These are phyloP conservation scores for Peromyscus melanophrys DNA, from an alignment of 2,797 vertebrate species.

Conservation along the genomic window DNA sequence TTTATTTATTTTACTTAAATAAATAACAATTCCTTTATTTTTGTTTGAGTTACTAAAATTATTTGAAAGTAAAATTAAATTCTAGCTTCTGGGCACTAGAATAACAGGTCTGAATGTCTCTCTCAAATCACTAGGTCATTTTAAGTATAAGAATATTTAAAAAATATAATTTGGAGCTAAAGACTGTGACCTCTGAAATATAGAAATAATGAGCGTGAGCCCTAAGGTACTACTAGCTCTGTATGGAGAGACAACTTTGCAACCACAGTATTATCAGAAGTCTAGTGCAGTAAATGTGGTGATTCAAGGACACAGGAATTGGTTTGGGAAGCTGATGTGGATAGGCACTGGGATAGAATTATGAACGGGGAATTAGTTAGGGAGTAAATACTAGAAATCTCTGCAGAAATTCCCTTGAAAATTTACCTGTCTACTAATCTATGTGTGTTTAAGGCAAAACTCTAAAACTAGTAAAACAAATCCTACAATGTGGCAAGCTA, in stretches of 20 bases:
- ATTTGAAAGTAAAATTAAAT: not conserved
- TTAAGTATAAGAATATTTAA: not conserved
- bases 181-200: not conserved
- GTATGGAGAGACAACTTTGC: not conserved
- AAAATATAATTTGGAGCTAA: not conserved
- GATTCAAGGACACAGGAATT: not conserved
- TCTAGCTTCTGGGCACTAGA: not conserved
- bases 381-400: not conserved
- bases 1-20: not conserved
- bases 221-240: not conserved
- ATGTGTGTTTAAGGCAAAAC: not conserved
- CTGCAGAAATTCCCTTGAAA: not conserved
- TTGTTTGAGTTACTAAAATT: not conserved
- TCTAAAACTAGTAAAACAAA: not conserved
- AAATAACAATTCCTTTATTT: not conserved
- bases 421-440: not conserved
- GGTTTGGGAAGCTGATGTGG: not conserved
- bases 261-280: not conserved
- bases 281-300: no score
- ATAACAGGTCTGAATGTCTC: not conserved
- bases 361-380: not conserved
- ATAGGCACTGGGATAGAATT: not conserved
- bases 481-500: not conserved
- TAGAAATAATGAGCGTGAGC: not conserved
- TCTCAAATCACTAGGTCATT: not conserved